Conservation (phyloP, 2,113 vertebrate species). For the Macaca mulatta region DNA sequence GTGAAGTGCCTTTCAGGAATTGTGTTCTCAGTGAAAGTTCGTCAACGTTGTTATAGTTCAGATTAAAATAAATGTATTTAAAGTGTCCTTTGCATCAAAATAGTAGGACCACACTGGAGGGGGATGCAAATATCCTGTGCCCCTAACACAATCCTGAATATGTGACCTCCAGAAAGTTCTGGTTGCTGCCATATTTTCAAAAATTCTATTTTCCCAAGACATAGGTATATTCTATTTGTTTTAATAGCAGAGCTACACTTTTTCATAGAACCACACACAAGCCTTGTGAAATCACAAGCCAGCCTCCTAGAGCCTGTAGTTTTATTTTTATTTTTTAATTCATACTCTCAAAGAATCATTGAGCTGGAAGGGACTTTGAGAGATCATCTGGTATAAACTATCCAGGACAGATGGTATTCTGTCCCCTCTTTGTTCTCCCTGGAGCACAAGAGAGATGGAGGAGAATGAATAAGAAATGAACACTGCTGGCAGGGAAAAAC, state of each 20-base stretch:
- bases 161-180: not conserved
- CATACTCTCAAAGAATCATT: conserved; percentile 31
- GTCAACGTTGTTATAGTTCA: not conserved
- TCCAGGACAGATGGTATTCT: conserved; percentile 43
- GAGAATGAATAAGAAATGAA: conserved; percentile 26
- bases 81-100: not conserved
- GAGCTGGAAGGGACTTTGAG: conserved; percentile 37
- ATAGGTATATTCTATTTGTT: not conserved
- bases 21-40: not conserved
- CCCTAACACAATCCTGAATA: not conserved
- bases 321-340: not conserved
- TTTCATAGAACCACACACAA: not conserved
- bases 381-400: conserved; percentile 33
- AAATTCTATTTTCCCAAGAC: not conserved
- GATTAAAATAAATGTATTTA: not conserved
- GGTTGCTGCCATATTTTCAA: not conserved
- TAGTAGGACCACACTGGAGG: not conserved
- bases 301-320: conserved; percentile 3
- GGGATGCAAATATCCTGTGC: not conserved
- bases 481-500: not conserved
- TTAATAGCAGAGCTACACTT: not conserved
- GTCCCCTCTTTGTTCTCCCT: not conserved
- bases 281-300: conserved; percentile 40
- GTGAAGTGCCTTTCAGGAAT: not conserved
- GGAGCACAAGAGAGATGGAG: not conserved